Evolutionary conservation across 1,140 invertebrate species (phyloP), one percentile per base, ranked within the genome.

Genomic region (Polypedilum vanderplanki): DNA sequence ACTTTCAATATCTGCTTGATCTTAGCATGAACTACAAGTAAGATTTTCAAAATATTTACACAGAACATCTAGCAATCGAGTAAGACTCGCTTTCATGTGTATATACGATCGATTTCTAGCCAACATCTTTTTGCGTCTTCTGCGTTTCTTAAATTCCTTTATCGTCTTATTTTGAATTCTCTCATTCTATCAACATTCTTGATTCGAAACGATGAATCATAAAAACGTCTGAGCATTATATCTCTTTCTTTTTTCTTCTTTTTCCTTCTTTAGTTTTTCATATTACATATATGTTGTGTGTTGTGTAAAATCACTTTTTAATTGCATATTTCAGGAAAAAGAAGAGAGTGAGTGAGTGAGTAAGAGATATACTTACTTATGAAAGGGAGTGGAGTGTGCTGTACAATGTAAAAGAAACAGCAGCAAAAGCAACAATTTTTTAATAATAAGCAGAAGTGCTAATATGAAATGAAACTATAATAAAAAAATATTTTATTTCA

Each of bases 291-390:
- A 33, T 33, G 24, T 57, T 3, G 15, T 3, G 15, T 57, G 46
- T 57, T 57, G 46, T 57, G 46, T 57, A 57, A 57, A 57, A 57
- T 57, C 46, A 57, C 46, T 57, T 57, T 57, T 57, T 57, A 57
- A 57, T 57, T 57, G 46, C 46, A 57, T 57, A 57, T 57, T 57
- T 57, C 46, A 57, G 46, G 46, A 57, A 57, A 57, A 57, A 57
- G 46, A 57, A 57, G 46, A 57, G 46, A n/a, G 46, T 10, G 15
- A 7, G 9, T 3, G 41, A n/a, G n/a, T n/a, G n/a, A 46, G 5
- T 41, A 8, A 46, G 15, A 46, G 15, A 46, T 46, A 57, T 12
- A 57, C 5, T 3, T n/a, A 57, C 12, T 57, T 57, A 57, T 57
- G 46, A 57, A 57, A 57, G 46, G 46, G 46, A 57, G 46, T 57